These are phyloP conservation scores for Pseudoips prasinana DNA, from an alignment of 2,888 invertebrate genomes.

Conservation along the genomic window DNA sequence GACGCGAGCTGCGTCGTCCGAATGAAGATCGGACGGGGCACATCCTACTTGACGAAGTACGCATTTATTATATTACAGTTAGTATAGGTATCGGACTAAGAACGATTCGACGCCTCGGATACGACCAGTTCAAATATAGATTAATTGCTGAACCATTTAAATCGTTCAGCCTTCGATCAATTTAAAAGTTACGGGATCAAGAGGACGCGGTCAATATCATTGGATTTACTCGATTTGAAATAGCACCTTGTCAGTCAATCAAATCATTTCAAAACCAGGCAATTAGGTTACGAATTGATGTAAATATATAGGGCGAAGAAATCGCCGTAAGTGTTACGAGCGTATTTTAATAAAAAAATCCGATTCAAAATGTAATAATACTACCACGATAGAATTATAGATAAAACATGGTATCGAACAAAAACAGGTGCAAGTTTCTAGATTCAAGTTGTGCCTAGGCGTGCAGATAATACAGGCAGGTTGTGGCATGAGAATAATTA, in stretches of 20 bases:
- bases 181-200: slow-evolving; percentile 32
- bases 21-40: no score
- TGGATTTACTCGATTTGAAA: slow-evolving; percentile 24
- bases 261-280: slow-evolving; percentile 22
- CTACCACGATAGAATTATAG: slow-evolving; percentile 35
- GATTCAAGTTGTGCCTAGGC: slow-evolving; percentile 36
- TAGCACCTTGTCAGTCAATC: slow-evolving; percentile 23
- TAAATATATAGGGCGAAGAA: slow-evolving; percentile 13
- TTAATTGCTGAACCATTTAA: slow-evolving; percentile 22
- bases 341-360: slow-evolving; percentile 15
- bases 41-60: no score
- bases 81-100: no score
- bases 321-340: slow-evolving; percentile 11
- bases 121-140: slow-evolving; percentile 23
- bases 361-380: slow-evolving; percentile 27
- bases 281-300: slow-evolving; percentile 24
- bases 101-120: no score
- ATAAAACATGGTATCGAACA: slow-evolving; percentile 32
- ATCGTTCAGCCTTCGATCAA: slow-evolving; percentile 32
- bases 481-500: slow-evolving; percentile 61
- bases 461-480: slow-evolving; percentile 53
- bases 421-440: slow-evolving; percentile 53
- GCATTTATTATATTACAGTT: no score
- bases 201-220: slow-evolving; percentile 34
- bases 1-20: no score